Conservation (phyloP, 2,113 vertebrate genomes). For the Barnardius zonarius region DNA sequence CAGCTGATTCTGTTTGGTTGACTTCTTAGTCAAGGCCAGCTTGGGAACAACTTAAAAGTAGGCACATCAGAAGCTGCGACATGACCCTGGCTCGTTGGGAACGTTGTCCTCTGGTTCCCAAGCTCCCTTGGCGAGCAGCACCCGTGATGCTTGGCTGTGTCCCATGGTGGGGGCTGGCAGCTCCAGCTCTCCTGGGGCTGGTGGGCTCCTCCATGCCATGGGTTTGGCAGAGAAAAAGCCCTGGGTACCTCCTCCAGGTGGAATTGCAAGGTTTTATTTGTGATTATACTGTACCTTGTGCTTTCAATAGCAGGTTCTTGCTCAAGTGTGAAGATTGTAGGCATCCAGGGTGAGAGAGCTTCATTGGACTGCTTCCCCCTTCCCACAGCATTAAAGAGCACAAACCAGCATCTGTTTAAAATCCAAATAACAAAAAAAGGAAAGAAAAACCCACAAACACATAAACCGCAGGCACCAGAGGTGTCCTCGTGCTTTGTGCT, state of each 20-base stretch:
- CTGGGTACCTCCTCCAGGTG: background rate
- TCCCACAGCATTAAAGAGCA: background rate
- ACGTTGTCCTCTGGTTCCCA: background rate
- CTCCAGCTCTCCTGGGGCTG: background rate
- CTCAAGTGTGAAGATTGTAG: background rate
- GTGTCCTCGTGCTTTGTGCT: background rate
- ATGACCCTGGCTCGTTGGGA: fast-evolving
- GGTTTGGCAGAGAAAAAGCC: background rate
- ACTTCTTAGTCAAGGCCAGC: background rate
- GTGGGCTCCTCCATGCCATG: background rate
- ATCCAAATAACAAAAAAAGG: background rate
- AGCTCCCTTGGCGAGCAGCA: fast-evolving
- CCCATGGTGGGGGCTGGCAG: background rate
- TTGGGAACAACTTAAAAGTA: background rate
- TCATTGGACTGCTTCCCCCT: background rate
- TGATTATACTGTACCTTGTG: background rate
- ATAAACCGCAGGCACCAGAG: background rate
- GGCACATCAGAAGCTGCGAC: fast-evolving
- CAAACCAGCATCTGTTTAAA: background rate
- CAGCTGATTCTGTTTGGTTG: background rate
- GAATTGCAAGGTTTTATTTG: background rate
- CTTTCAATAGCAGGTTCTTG: background rate
- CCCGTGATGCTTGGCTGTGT: fast-evolving
- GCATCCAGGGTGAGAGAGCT: background rate
- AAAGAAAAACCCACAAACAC: fast-evolving